phyloP scores from a whole-genome alignment of 2,113 vertebrate genomes.

The Manacus vitellinus region DNA sequence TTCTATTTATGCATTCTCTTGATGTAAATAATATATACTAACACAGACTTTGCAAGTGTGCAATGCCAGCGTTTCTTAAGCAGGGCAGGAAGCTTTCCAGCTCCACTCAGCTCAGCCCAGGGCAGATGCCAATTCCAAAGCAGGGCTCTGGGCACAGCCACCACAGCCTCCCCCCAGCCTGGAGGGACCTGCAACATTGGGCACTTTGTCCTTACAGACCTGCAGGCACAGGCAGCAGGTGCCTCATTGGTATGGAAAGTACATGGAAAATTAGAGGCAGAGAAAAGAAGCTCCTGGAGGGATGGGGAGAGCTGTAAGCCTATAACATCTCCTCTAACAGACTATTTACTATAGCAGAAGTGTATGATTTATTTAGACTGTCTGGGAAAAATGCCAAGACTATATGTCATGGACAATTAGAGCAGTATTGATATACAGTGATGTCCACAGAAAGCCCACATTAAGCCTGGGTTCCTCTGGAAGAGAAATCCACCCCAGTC shows the following conservation, averaged over 20 bases:
- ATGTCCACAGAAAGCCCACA: conserved; percentile 33
- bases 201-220: neutral
- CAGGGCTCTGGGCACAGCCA: neutral
- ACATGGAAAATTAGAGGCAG: conserved; percentile 53
- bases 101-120: rapidly evolving
- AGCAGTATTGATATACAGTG: conserved; percentile 57
- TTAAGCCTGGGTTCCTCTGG: conserved; percentile 55
- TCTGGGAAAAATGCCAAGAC: conserved; percentile 68
- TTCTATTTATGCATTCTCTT: conserved; percentile 44
- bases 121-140: neutral
- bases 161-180: neutral
- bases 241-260: neutral
- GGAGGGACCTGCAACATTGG: neutral
- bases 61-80: neutral
- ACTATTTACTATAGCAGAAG: conserved; percentile 57
- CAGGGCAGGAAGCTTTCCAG: rapidly evolving
- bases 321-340: conserved; percentile 49
- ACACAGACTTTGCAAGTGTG: neutral
- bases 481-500: conserved; percentile 54
- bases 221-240: conserved; percentile 9
- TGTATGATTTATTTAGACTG: conserved; percentile 69
- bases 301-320: neutral
- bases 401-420: conserved; percentile 73
- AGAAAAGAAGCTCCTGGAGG: conserved; percentile 5
- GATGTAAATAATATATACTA: conserved; percentile 36